Conservation (phyloP, 2,797 vertebrate species). For the Rhinella marina region DNA sequence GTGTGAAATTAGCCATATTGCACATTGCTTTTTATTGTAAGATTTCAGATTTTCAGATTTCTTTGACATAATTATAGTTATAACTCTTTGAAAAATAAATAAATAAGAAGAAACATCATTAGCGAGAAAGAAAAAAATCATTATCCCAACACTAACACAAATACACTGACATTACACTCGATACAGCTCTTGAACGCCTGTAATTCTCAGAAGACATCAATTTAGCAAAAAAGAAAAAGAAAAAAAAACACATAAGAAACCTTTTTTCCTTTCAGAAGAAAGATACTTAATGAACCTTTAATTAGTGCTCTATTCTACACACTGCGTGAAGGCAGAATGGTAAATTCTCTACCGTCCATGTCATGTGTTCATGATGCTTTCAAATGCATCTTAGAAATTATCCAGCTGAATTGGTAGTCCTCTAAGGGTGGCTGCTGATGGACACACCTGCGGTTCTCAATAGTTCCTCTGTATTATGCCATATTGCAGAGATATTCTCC, state of each 20-base stretch:
- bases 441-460: neutral
- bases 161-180: constrained; percentile 35
- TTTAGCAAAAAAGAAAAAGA: neutral
- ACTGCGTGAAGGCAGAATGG: neutral
- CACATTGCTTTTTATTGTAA: neutral
- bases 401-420: neutral
- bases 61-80: neutral
- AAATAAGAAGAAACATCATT: neutral
- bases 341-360: neutral
- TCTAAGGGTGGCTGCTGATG: neutral
- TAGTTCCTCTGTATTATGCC: neutral
- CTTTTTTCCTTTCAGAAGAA: constrained; percentile 19
- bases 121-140: neutral
- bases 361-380: neutral
- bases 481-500: neutral
- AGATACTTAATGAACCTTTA: constrained; percentile 31
- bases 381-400: neutral
- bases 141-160: neutral
- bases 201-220: constrained; percentile 14
- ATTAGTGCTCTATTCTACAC: constrained; percentile 31
- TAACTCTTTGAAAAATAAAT: neutral
- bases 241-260: constrained; percentile 13
- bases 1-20: too few relatives aligned
- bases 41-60: neutral
- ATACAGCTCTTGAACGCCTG: constrained; percentile 4